These are phyloP conservation scores for Notolepis coatsorum DNA, from an alignment of 2,797 vertebrate species.

Conservation along the genomic window DNA sequence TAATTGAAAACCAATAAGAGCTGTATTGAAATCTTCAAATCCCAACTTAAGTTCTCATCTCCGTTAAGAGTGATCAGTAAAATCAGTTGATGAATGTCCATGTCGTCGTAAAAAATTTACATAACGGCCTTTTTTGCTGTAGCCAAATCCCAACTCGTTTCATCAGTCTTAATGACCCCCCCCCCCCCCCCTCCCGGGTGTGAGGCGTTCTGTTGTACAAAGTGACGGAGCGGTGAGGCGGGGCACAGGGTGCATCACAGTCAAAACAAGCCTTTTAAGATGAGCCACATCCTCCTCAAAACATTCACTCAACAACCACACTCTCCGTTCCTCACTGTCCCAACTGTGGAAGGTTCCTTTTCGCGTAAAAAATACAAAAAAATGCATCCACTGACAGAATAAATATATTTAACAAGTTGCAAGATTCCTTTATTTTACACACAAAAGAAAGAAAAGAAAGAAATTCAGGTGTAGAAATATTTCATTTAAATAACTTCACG, in stretches of 20 bases:
- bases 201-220: too few species aligned
- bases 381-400: conserved; percentile 92
- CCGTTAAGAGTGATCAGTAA: too few species aligned
- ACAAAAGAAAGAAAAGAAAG: too few species aligned
- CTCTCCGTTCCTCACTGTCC: conserved; percentile 32
- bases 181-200: too few species aligned
- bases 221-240: conserved; percentile 13
- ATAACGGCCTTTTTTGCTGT: too few species aligned
- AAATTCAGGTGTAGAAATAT: conserved; percentile 91
- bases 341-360: conserved; percentile 57
- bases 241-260: conserved; percentile 57
- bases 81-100: too few species aligned
- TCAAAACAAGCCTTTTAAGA: conserved; percentile 40
- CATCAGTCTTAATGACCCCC: too few species aligned
- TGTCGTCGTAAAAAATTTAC: too few species aligned
- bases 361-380: conserved; percentile 94
- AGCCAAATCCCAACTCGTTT: too few species aligned
- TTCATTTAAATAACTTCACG: conserved; percentile 92
- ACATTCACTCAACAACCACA: conserved; percentile 42
- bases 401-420: conserved; percentile 97
- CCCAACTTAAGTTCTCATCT: too few species aligned
- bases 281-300: conserved; percentile 34
- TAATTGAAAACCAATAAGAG: too few species aligned
- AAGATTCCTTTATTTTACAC: conserved; percentile 96
- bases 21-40: too few species aligned